Conservation (phyloP, 2,888 invertebrate species). For the Deroplatys truncata region DNA sequence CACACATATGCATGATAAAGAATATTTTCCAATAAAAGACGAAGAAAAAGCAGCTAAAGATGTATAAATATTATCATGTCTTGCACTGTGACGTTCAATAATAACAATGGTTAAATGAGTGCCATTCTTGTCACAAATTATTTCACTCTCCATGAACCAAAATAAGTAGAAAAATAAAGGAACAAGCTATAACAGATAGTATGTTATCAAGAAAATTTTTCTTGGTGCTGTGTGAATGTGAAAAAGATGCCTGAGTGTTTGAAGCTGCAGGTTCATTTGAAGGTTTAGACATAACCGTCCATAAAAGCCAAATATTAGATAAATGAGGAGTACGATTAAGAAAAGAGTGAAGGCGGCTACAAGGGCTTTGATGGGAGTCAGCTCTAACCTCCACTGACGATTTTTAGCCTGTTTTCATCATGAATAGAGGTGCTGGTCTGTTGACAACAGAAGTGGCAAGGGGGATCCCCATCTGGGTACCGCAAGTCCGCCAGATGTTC, state of each 20-base stretch:
- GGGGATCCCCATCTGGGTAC: constrained; percentile 41
- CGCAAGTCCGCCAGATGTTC: constrained; percentile 41
- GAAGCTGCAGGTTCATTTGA: not conserved
- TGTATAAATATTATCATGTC: no score
- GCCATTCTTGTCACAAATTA: no score
- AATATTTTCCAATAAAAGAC: no score
- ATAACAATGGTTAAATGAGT: no score
- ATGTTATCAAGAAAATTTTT: not conserved
- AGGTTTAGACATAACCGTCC: not conserved
- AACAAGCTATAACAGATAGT: no score
- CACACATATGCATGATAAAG: not conserved
- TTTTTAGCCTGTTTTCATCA: constrained; percentile 39
- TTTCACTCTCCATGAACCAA: no score
- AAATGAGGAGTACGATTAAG: not conserved
- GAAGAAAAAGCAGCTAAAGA: no score
- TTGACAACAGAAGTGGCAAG: constrained; percentile 42
- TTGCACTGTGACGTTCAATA: no score
- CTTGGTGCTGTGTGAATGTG: not conserved
- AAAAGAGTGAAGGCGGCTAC: not conserved
- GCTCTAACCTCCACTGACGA: constrained; percentile 39
- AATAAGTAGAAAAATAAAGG: no score
- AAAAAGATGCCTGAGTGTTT: not conserved
- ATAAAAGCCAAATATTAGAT: not conserved
- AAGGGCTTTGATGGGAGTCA: not conserved
- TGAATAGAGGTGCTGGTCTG: constrained; percentile 40